Base-by-base conservation (phyloP, 2,888 invertebrate species). In the Rhingia rostrata region DNA sequence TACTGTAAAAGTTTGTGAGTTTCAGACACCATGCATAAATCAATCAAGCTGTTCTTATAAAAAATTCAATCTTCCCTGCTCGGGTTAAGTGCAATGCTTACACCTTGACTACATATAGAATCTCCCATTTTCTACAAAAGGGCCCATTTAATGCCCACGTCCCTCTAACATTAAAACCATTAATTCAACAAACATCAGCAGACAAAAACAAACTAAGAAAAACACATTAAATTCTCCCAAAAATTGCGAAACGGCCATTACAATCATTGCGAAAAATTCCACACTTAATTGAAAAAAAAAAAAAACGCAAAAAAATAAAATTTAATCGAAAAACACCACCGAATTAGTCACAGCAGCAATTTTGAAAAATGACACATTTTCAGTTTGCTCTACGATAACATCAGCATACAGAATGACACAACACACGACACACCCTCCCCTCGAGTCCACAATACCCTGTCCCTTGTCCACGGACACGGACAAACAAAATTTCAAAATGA, bases 331-430 rank as follows among this genome's bases (percentile, higher is more conserved):
- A 79, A 79, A 73, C 63, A 63, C 45, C 14, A 56, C 63, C 32
- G 60, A 80, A 84, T 84, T 80, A 80, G 84, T 84, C 84, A 84
- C 84, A 80, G 80, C 32, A 45, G 7, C 64, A 69, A 43, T 84
- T 84, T 84, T 84, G 73, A 84, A 74, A 84, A 84, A 84, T 74
- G 79, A 79, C 67, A 79, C 66, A 84, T 84, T 84, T 61, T 47
- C 70, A 75, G 58, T 63, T 73, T 63, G 53, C 70, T 66, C 54
- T 61, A 33, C 53, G 70, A 70, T 75, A 37, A 47, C 47, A 64
- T 39, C 58, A 77, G 45, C 61, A 56, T 45, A 12, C 64, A 63
- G 30, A 22, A 32, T 3, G 45, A 32, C 33, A 47, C 69, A 61
- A 41, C 32, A 49, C 22, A 39, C 3, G 39, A 61, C 56, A 66